Evolutionary conservation across 2,888 invertebrate species (phyloP), one percentile per base, ranked within the genome.

Genomic region (Urechis unicinctus): DNA sequence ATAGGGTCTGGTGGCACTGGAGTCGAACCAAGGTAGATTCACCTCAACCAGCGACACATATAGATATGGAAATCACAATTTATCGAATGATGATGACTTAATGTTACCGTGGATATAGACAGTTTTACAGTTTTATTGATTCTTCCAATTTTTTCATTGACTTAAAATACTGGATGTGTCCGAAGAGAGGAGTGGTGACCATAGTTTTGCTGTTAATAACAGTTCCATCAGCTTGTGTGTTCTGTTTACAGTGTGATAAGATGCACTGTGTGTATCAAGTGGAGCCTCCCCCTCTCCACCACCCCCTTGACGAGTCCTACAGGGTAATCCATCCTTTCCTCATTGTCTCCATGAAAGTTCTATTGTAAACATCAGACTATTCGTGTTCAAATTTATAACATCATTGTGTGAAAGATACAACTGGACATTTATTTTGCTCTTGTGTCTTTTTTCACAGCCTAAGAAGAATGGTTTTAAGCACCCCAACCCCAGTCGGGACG

Each of bases 1-100:
- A 78, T 62, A 59, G 74, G 36, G 74, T 78, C 4, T 78, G 78
- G 78, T 78, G 74, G 71, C 60, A 65, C 52, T 78, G 78, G 78
- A 72, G 72, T 50, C 73, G 69, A 56, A 59, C 61, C 24, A 74
- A 71, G 70, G 77, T 77, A n/a, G n/a, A n/a, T n/a, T n/a, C n/a
- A n/a, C n/a, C n/a, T n/a, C n/a, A n/a, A n/a, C n/a, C n/a, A n/a
- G n/a, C n/a, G n/a, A n/a, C 41, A 41, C 41, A 13, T 13, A 13
- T 41, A 13, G 41, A 13, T 13, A 13, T 13, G 17, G 13, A 13
- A 41, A 41, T 13, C 41, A 41, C 17, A 41, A 13, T 13, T 41
- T 41, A 41, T 13, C 41, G 41, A 13, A 41, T 41, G 41, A 41
- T 41, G 41, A 13, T 13, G 17, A 13, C 13, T 41, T 41, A 41